Conservation (phyloP, 2,113 vertebrate species). For the Bubo scandiacus region DNA sequence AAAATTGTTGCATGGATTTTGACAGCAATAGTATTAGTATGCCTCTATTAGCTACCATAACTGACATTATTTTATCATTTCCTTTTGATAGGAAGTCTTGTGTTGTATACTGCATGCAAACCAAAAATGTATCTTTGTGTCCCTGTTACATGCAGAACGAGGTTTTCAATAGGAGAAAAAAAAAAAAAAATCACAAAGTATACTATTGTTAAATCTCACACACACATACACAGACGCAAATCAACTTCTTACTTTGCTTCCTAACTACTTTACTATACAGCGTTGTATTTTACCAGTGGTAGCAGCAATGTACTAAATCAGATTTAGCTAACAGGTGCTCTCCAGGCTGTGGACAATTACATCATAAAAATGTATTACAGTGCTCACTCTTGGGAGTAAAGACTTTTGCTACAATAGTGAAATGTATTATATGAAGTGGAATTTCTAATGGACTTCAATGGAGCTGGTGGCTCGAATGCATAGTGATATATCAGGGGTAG, state of each 20-base stretch:
- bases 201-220: not conserved
- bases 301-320: slow-evolving; percentile 25
- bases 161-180: not conserved
- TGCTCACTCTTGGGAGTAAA: slow-evolving; percentile 42
- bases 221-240: not conserved
- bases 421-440: slow-evolving; percentile 45
- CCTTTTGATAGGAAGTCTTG: not conserved
- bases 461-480: not conserved
- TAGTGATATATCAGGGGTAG: not conserved
- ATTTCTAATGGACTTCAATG: slow-evolving; percentile 53
- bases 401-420: slow-evolving; percentile 25
- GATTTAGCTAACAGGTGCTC: slow-evolving; percentile 47
- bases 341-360: slow-evolving; percentile 39
- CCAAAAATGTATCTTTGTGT: not conserved
- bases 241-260: not conserved
- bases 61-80: not conserved
- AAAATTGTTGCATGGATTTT: not conserved
- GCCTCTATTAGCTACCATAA: not conserved
- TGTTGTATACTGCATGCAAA: not conserved
- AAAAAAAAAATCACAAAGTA: not conserved
- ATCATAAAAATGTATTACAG: slow-evolving; percentile 54
- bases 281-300: not conserved
- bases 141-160: not conserved
- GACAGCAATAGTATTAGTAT: not conserved
- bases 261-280: not conserved